Percentiles rank a stretch among this genome's conserved stretches.
These are phyloP conservation scores for Rhinichthys klamathensis DNA, from an alignment of 2,113 vertebrate species.

Conservation along the genomic window DNA sequence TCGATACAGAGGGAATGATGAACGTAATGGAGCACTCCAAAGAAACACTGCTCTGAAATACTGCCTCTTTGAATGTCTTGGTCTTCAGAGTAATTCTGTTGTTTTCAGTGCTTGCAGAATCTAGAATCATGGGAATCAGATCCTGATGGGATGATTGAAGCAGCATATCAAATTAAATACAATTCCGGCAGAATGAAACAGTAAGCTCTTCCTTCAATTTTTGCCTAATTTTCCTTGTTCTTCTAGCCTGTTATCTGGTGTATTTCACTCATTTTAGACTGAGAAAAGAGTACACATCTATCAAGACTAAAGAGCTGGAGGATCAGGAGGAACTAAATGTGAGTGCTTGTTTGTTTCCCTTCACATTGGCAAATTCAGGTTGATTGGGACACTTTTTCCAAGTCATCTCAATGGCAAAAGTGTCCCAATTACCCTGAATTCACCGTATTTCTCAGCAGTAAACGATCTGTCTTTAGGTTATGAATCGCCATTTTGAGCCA, in stretches of 20 bases:
- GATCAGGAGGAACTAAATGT: slow-evolving; percentile 99
- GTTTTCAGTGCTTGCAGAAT: slow-evolving; percentile 90
- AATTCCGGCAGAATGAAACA: slow-evolving; percentile 99
- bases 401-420: too few relatives aligned
- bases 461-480: neutral
- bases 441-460: neutral
- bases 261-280: slow-evolving; percentile 76
- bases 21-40: slow-evolving; percentile 77
- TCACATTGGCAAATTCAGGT: neutral
- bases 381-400: too few relatives aligned
- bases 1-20: slow-evolving; percentile 98
- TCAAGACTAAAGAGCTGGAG: slow-evolving; percentile 98
- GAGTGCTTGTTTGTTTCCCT: slow-evolving; percentile 51
- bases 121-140: slow-evolving; percentile 89
- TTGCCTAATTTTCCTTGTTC: neutral
- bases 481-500: neutral
- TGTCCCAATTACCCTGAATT: too few relatives aligned
- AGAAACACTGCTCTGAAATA: neutral
- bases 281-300: slow-evolving; percentile 97
- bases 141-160: slow-evolving; percentile 91
- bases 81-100: neutral
- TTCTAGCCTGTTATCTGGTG: neutral
- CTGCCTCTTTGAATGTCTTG: slow-evolving; percentile 37
- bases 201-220: slow-evolving; percentile 67
- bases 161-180: slow-evolving; percentile 97